Conservation (phyloP, 2,888 invertebrate genomes). For the Chelonus formosanus region DNA sequence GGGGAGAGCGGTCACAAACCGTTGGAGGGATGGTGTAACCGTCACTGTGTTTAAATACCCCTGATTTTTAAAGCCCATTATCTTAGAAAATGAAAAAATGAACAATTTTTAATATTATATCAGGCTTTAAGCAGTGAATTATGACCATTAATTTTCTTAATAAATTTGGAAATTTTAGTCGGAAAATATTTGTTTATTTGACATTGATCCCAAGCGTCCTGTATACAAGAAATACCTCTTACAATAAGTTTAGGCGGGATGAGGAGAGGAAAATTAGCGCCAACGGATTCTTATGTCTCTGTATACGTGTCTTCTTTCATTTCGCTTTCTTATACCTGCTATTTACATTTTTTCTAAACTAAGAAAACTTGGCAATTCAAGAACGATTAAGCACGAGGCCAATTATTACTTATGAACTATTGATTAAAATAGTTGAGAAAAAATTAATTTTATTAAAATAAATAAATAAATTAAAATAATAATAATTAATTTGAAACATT, state of each 20-base stretch:
- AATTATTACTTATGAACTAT: no score
- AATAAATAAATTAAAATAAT: no score
- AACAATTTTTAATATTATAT: no score
- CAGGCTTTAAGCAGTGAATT: no score
- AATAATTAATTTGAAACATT: neutral
- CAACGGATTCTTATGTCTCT: neutral
- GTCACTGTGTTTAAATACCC: constrained; percentile 55
- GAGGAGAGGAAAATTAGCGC: no score
- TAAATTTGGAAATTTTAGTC: neutral
- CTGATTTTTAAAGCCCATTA: constrained; percentile 16
- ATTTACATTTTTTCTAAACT: constrained; percentile 8
- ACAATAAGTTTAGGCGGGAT: no score
- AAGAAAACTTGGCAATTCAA: no score
- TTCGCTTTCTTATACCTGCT: constrained; percentile 10
- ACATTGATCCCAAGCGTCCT: neutral
- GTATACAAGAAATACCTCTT: neutral
- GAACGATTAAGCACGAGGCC: no score
- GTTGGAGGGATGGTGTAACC: constrained; percentile 44
- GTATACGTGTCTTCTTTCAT: neutral
- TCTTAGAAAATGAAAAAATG: neutral
- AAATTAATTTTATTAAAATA: constrained; percentile 1
- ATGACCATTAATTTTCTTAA: neutral
- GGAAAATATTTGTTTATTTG: constrained; percentile 15
- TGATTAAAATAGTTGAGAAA: neutral
- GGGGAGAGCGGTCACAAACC: constrained; percentile 28